These are phyloP conservation scores for Caerostris darwini DNA, from an alignment of 1,140 invertebrate genomes.

Conservation along the genomic window DNA sequence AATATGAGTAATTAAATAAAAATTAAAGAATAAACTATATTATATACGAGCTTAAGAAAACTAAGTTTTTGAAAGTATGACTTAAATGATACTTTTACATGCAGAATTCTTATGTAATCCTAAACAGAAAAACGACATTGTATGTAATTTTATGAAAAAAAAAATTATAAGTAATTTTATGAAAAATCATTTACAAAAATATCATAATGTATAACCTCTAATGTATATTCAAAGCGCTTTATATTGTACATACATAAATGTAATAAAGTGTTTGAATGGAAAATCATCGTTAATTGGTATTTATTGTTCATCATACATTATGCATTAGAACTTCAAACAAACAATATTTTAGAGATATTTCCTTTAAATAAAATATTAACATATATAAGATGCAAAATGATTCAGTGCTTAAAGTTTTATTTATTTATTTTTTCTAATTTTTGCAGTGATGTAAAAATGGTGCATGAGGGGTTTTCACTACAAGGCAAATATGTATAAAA, in stretches of 20 bases:
- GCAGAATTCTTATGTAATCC: not conserved
- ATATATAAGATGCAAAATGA: no score
- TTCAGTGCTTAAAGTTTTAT: no score
- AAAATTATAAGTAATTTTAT: conserved; percentile 20
- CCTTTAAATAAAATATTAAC: no score
- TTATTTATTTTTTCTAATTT: no score
- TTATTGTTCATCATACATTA: no score
- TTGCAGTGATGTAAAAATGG: no score
- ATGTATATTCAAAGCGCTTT: conserved; percentile 13
- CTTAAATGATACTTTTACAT: conserved; percentile 19
- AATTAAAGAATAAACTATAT: not conserved
- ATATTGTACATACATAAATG: conserved; percentile 33
- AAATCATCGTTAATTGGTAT: no score
- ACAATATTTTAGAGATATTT: no score
- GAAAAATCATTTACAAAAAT: conserved; percentile 25
- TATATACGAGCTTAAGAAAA: conserved; percentile 24
- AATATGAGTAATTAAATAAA: no score
- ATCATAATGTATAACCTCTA: not conserved
- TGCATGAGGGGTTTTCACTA: no score
- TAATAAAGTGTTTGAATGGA: conserved; percentile 21
- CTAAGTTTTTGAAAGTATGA: not conserved
- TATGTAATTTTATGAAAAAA: conserved; percentile 3
- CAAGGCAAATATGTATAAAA: no score
- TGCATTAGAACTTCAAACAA: no score
- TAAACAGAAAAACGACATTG: not conserved